A percentile compares a stretch with the other conserved stretches of the same genome.
phyloP scores from a whole-genome alignment of 2,113 vertebrate species.

The Nymphicus hollandicus region DNA sequence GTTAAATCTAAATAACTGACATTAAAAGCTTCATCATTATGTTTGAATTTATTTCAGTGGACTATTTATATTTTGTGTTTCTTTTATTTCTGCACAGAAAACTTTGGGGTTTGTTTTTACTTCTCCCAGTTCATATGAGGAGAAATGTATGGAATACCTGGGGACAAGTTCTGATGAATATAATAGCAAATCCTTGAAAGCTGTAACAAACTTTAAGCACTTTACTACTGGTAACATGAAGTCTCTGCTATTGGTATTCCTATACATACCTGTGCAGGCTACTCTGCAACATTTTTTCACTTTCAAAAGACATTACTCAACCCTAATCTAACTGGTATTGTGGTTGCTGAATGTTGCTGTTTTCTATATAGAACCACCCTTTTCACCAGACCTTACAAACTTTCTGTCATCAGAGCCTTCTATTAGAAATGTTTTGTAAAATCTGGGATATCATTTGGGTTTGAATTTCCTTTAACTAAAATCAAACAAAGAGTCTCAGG shows the following conservation, averaged over 20 bases:
- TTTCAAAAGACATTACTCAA: not conserved
- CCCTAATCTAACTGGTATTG: not conserved
- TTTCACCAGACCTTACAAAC: not conserved
- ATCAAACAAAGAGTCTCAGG: not conserved
- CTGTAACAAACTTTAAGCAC: not conserved
- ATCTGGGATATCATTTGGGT: not conserved
- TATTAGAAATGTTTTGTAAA: not conserved
- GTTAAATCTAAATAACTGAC: not conserved
- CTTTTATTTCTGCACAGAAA: not conserved
- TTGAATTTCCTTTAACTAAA: not conserved
- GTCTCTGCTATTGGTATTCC: not conserved
- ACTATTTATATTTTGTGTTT: not conserved
- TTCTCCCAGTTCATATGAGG: not conserved
- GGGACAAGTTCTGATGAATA: not conserved
- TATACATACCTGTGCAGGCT: not conserved
- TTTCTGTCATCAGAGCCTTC: not conserved
- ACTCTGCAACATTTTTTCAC: not conserved
- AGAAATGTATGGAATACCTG: not conserved
- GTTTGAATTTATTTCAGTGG: not conserved
- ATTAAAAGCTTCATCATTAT: not conserved
- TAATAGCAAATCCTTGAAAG: not conserved
- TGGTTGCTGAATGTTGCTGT: not conserved
- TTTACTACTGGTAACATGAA: not conserved
- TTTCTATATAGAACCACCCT: not conserved
- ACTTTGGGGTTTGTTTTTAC: accelerated